Conservation (phyloP, 1,140 invertebrate genomes). For the Periplaneta americana region DNA sequence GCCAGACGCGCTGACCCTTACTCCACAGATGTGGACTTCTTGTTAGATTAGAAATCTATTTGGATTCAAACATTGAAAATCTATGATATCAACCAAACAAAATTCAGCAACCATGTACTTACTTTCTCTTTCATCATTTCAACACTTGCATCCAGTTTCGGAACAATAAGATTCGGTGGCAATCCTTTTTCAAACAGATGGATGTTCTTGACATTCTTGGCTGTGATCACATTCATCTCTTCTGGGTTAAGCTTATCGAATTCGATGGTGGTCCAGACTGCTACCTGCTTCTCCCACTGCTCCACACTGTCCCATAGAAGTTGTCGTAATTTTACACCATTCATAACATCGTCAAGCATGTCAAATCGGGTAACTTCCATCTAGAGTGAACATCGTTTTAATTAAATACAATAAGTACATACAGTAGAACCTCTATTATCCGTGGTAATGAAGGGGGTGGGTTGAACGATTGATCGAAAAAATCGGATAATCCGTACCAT, state of each 20-base stretch:
- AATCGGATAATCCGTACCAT: too few species aligned
- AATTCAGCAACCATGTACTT: too few species aligned
- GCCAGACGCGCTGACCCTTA: too few species aligned
- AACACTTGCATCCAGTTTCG: constrained; percentile 65
- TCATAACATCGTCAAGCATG: constrained; percentile 67
- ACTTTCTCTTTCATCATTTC: constrained; percentile 70
- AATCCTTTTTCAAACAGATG: constrained; percentile 66
- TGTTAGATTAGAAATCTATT: too few species aligned
- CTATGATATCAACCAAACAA: too few species aligned
- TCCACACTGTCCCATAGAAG: constrained; percentile 70
- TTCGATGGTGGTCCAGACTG: constrained; percentile 54
- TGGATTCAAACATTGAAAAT: too few species aligned
- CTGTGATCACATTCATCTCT: constrained; percentile 58
- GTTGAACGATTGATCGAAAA: too few species aligned
- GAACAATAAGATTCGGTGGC: constrained; percentile 43
- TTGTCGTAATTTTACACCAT: constrained; percentile 69
- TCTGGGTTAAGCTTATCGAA: constrained; percentile 67
- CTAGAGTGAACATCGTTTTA: constrained; percentile 33
- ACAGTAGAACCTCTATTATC: too few species aligned
- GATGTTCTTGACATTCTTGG: constrained; percentile 63
- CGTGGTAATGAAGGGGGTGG: too few species aligned
- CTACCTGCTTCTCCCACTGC: constrained; percentile 57
- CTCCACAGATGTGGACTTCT: too few species aligned
- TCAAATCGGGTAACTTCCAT: constrained; percentile 75
- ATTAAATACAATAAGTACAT: too few species aligned